Base-by-base conservation (phyloP, 2,113 vertebrate species). In the Engystomops pustulosus region DNA sequence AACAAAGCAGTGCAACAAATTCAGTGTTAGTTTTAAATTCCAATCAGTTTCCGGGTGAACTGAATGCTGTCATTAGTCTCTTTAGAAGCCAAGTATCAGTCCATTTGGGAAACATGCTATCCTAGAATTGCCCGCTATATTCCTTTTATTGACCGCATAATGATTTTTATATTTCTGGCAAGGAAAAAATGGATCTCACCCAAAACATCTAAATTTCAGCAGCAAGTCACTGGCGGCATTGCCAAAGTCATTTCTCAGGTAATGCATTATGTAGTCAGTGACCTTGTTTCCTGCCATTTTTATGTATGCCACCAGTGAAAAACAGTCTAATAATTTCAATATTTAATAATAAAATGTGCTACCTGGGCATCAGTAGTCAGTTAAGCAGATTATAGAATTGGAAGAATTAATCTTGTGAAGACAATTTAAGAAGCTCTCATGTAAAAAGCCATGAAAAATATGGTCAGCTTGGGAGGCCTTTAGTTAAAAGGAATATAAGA, bases 121-220 rank as follows among this genome's bases (percentile, higher is more conserved):
- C 27, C 70, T 47, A 72, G 14, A 47, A 72, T 17, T 30, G 70
- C 70, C 70, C 45, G n/a, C 41, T 47, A 20, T 47, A 47, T 44
- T 72, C 14, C 41, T 72, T 47, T 47, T 47, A 47, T 72, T 27
- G 38, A 6, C 23, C 41, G 17, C 23, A 72, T 72, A 72, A 47
- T 72, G 41, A 72, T 27, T 72, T 72, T 72, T 72, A 47, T 44
- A 71, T 72, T 44, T 47, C 6, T 72, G 23, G 41, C 70, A 47
- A 72, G 27, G 44, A 27, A 27, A 15, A 72, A 6, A 45, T 72
- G 70, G 70, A 72, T 72, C n/a, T 72, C n/a, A 47, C 41, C 70
- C 70, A 72, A 72, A 11, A 18, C 23, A 1, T 72, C 44, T 47
- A 18, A 72, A 9, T 47, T 27, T 72, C 23, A 72, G 25, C 41